Conservation (phyloP, 2,797 vertebrate species). For the Margarornis squamiger region DNA sequence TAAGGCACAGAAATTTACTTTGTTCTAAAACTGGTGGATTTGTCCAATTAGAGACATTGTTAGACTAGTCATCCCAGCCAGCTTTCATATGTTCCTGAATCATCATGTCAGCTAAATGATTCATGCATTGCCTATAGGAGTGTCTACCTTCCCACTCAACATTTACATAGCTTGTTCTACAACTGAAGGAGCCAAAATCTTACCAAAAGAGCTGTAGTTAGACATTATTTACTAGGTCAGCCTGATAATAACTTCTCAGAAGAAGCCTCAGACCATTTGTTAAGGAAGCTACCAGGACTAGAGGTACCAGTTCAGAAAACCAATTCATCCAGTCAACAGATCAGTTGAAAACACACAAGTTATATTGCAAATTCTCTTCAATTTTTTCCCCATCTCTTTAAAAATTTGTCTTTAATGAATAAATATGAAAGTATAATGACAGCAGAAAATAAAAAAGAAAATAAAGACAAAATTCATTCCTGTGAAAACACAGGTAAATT, state of each 20-base stretch:
- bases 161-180: conserved; percentile 19
- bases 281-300: neutral
- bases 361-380: neutral
- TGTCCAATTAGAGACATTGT: neutral
- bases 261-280: neutral
- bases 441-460: neutral
- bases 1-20: neutral
- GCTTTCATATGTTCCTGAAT: neutral
- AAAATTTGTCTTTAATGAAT: neutral
- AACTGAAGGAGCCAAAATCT: neutral
- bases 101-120: neutral
- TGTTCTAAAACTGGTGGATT: neutral
- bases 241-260: neutral
- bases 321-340: neutral
- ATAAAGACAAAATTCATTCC: neutral
- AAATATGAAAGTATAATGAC: neutral
- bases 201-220: neutral
- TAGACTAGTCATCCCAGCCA: neutral
- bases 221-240: neutral
- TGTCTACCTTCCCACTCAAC: neutral
- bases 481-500: neutral
- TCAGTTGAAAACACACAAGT: neutral
- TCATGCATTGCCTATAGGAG: neutral
- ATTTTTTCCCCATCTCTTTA: neutral
- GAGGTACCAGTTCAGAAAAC: neutral